phyloP scores from a whole-genome alignment of 2,113 vertebrate genomes.

The Cygnus buccinator region DNA sequence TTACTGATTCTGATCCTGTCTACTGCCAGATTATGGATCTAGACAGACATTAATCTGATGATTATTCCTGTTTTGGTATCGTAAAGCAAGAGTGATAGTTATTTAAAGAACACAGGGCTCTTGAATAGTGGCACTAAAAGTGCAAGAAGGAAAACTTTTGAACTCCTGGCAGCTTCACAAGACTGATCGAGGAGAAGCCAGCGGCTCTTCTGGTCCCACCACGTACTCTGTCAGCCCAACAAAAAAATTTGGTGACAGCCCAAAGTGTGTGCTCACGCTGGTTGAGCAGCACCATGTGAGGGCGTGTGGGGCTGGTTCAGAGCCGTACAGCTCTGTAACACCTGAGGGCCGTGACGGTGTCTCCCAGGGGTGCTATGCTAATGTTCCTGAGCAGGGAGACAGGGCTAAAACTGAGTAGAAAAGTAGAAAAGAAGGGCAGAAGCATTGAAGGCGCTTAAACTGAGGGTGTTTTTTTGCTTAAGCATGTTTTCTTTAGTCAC shows the following conservation, averaged over 20 bases:
- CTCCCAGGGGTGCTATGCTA: not conserved
- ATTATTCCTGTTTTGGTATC: not conserved
- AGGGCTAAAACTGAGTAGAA: not conserved
- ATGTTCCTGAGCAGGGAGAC: not conserved
- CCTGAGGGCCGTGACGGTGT: not conserved
- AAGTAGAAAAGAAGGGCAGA: not conserved
- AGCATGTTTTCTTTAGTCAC: not conserved
- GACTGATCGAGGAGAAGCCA: not conserved
- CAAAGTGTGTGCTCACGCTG: not conserved
- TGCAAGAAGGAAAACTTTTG: not conserved
- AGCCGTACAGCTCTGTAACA: too few relatives aligned
- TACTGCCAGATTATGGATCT: not conserved
- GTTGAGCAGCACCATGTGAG: accelerated
- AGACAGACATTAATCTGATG: not conserved
- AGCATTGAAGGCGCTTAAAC: not conserved
- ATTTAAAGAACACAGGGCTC: not conserved
- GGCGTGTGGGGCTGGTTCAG: accelerated
- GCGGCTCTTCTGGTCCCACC: not conserved
- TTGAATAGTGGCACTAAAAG: not conserved
- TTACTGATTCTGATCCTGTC: not conserved
- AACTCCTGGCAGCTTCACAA: not conserved
- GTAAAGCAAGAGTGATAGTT: not conserved
- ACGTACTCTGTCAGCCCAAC: not conserved
- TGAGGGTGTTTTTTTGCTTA: not conserved
- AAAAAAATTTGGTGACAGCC: not conserved